Base-by-base conservation (phyloP, 1,140 invertebrate species). In the Matsumurasca onukii region DNA sequence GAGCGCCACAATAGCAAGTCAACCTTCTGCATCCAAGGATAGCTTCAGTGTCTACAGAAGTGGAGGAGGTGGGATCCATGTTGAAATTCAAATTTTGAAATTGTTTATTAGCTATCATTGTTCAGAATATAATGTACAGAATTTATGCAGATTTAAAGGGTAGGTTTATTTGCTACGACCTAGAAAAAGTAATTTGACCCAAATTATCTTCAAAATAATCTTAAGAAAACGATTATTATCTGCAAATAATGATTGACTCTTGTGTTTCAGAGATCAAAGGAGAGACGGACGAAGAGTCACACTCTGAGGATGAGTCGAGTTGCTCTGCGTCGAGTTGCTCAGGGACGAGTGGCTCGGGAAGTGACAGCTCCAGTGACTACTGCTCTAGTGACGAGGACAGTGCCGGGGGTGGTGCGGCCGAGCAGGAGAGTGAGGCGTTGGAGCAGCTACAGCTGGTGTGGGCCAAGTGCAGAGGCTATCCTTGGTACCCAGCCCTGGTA, bases 391-490 rank as follows among this genome's bases (percentile, higher is more conserved):
- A 34, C 31, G 73, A 73, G 25, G 69, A 65, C 57, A 67, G 39
- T 29, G 69, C 68, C 17, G 55, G 24, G 59, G 59, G 22, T 29
- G 59, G n/a, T 67, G 34, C 20, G 31, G 49, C 62, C 34, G 25
- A 9, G 61, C 62, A 15, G 48, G 62, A 29, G 69, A 70, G 29
- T 57, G 72, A 75, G 65, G 71, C 69, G 70, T 62, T 72, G 55
- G 61, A 75, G 74, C 72, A 76, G 69, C 52, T 98, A 24, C 94
- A 97, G 78, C 84, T 98, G 9, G 95, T 98, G 0, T 98, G 96
- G 96, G 95, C 95, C 0, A 98, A 98, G 77, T 98, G 94, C 83
- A 86, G 95, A 69, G 95, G 95, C 1, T 97, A 97, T 81, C 95
- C 95, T 2, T 98, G 95, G 94, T 98, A 98, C 82, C 96, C 96